These are phyloP conservation scores for Hypena proboscidalis DNA, from an alignment of 2,888 invertebrate genomes.

Conservation along the genomic window DNA sequence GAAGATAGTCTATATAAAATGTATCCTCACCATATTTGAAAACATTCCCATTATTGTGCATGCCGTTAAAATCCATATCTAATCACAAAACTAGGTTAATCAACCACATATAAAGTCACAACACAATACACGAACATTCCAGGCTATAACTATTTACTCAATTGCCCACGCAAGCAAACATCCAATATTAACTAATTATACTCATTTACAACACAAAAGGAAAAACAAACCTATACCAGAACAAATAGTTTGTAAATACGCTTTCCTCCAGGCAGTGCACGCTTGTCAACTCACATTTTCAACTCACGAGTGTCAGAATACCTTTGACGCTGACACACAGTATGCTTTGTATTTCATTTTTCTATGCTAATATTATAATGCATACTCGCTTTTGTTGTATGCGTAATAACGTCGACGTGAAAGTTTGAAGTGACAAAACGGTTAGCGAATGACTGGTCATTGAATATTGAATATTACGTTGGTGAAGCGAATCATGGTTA, in stretches of 20 bases:
- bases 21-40: too few species aligned
- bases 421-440: constrained; percentile 28
- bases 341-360: constrained; percentile 5
- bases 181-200: constrained; percentile 50
- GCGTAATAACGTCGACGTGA: constrained; percentile 26
- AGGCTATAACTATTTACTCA: constrained; percentile 34
- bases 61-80: constrained; percentile 3
- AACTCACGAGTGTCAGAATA: constrained; percentile 37
- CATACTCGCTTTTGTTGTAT: constrained; percentile 31
- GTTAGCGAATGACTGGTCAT: constrained; percentile 1
- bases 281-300: constrained; percentile 48
- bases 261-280: constrained; percentile 47
- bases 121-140: constrained; percentile 26
- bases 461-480: constrained; percentile 5
- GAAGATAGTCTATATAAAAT: too few species aligned
- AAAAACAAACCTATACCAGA: constrained; percentile 37
- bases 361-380: constrained; percentile 36
- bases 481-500: constrained; percentile 5
- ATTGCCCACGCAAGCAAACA: constrained; percentile 39
- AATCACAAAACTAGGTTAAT: constrained; percentile 16
- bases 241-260: constrained; percentile 52
- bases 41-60: too few species aligned
- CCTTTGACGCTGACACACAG: constrained; percentile 14
- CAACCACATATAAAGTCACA: constrained; percentile 8
- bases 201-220: constrained; percentile 38